Conservation (phyloP, 2,888 invertebrate genomes). For the Machimus atricapillus region DNA sequence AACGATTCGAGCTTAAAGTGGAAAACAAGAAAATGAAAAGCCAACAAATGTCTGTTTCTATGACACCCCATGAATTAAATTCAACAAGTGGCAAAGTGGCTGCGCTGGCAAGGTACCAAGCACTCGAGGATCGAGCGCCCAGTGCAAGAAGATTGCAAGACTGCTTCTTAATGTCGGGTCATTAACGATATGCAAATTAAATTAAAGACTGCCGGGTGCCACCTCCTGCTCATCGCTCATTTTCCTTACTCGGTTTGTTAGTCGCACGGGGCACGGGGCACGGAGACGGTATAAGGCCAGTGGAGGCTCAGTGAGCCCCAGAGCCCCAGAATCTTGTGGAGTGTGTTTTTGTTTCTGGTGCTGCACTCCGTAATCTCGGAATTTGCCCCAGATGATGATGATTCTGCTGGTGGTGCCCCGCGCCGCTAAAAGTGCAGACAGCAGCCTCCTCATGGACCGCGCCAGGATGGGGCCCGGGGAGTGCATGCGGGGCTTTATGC, state of each 20-base stretch:
- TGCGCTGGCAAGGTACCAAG: neutral
- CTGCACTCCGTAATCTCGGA: constrained; percentile 13
- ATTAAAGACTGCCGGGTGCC: constrained; percentile 38
- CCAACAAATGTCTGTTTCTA: constrained; percentile 18
- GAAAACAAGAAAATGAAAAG: constrained; percentile 22
- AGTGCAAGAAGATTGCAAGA: neutral
- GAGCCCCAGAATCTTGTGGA: constrained; percentile 38
- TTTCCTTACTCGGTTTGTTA: constrained; percentile 8
- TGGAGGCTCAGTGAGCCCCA: neutral
- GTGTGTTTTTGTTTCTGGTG: constrained; percentile 26
- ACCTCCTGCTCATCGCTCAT: constrained; percentile 22
- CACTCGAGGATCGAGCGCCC: neutral
- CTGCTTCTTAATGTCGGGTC: constrained; percentile 20
- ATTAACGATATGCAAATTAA: constrained; percentile 43
- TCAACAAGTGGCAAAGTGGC: constrained; percentile 25
- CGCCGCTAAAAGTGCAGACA: neutral
- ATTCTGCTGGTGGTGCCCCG: neutral
- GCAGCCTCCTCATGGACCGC: neutral
- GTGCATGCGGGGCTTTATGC: neutral
- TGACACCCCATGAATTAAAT: constrained; percentile 39
- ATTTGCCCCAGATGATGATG: neutral
- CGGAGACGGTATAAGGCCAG: constrained; percentile 42
- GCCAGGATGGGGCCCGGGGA: neutral
- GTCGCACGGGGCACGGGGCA: constrained; percentile 21
- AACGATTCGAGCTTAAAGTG: neutral